Conservation (phyloP, 2,797 vertebrate species). For the Enteromius anoplus region DNA sequence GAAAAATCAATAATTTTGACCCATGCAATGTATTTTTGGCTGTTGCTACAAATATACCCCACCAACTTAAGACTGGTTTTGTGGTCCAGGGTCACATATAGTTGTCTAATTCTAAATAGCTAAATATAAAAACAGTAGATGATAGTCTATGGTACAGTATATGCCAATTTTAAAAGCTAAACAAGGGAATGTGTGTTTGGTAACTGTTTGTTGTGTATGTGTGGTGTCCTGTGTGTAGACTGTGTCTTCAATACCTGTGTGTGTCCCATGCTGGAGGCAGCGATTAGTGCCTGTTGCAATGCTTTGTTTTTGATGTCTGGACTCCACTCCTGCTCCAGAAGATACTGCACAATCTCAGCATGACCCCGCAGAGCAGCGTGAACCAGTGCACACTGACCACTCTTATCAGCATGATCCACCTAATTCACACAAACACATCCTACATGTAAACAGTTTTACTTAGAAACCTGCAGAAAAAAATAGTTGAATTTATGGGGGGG, state of each 20-base stretch:
- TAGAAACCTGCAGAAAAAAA: no score
- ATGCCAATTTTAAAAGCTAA: neutral
- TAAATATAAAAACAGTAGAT: neutral
- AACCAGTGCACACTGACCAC: constrained; percentile 91
- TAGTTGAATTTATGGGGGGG: no score
- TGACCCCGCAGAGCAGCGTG: constrained; percentile 92
- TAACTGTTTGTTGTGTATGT: neutral
- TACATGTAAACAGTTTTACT: constrained; percentile 48
- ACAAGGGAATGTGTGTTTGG: constrained; percentile 9
- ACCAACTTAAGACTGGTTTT: no score
- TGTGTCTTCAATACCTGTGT: constrained; percentile 74
- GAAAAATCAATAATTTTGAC: no score
- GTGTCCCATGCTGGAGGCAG: constrained; percentile 93
- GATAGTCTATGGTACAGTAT: neutral
- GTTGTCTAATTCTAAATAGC: neutral
- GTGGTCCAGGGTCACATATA: neutral
- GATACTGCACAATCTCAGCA: constrained; percentile 80
- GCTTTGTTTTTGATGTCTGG: constrained; percentile 78
- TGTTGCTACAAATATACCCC: no score
- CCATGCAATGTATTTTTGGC: no score
- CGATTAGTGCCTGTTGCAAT: constrained; percentile 87
- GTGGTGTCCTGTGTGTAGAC: neutral
- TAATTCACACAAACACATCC: constrained; percentile 62
- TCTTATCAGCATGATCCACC: constrained; percentile 92
- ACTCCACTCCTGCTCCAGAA: constrained; percentile 83